phyloP scores from a whole-genome alignment of 2,888 invertebrate genomes.

The Tanypteryx hageni region DNA sequence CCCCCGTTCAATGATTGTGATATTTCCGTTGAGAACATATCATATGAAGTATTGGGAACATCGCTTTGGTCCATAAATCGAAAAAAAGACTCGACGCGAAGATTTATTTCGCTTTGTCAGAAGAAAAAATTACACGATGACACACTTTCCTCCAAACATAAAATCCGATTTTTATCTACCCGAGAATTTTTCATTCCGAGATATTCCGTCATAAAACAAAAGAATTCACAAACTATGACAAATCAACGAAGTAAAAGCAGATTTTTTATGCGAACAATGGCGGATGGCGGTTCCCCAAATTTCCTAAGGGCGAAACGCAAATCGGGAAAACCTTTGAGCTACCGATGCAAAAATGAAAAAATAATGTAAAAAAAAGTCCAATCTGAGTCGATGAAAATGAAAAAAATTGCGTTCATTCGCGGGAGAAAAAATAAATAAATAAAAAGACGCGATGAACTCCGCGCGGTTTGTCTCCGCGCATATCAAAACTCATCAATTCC shows the following conservation, averaged over 20 bases:
- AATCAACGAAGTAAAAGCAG: background rate
- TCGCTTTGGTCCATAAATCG: too few species aligned
- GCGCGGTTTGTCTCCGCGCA: background rate
- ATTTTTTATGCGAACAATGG: background rate
- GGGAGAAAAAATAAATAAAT: background rate
- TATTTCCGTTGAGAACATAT: too few species aligned
- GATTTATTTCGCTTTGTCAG: too few species aligned
- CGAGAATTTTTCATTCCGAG: background rate
- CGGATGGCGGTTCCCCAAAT: background rate
- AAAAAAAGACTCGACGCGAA: too few species aligned
- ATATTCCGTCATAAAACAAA: background rate
- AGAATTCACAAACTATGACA: background rate
- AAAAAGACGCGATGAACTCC: background rate
- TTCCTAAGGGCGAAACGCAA: background rate
- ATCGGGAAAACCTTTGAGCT: background rate
- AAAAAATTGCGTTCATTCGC: background rate
- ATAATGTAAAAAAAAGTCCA: background rate
- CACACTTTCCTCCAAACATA: too few species aligned
- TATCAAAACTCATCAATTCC: constrained; percentile 36
- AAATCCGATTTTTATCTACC: background rate
- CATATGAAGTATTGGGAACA: too few species aligned
- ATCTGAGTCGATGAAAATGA: background rate
- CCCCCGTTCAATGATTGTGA: too few species aligned
- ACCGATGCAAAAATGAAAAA: background rate
- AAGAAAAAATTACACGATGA: too few species aligned